These are phyloP conservation scores for Gobio gobio DNA, from an alignment of 2,113 vertebrate genomes.

Conservation along the genomic window DNA sequence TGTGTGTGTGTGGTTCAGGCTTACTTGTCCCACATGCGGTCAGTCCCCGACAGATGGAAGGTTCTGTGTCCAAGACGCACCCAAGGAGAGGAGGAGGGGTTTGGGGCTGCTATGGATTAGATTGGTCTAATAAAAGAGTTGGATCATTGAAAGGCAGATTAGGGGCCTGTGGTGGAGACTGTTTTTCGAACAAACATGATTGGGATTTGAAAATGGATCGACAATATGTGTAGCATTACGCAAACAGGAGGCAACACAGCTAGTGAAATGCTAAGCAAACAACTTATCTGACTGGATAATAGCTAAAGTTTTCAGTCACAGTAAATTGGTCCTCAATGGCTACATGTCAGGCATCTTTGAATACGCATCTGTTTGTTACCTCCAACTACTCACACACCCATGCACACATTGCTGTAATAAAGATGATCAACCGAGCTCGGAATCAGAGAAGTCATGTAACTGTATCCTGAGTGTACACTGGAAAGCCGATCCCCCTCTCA, in stretches of 20 bases:
- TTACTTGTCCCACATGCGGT: constrained; percentile 32
- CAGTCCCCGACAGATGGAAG: constrained; percentile 51
- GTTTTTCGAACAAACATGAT: constrained; percentile 40
- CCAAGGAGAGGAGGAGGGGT: constrained; percentile 54
- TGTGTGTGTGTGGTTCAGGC: constrained; percentile 34
- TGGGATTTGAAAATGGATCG: constrained; percentile 36
- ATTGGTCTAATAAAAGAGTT: constrained; percentile 64
- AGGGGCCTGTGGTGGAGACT: constrained; percentile 22
- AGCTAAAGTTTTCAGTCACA: background rate
- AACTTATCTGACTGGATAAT: constrained; percentile 1
- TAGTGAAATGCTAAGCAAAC: background rate
- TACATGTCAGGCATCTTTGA: constrained; percentile 36
- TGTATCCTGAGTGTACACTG: constrained; percentile 64
- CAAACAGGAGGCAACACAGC: background rate
- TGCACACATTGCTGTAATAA: constrained; percentile 45
- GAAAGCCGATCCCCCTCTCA: constrained; percentile 73
- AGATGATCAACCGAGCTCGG: constrained; percentile 68
- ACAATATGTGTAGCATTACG: constrained; percentile 7
- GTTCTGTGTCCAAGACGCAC: constrained; percentile 54
- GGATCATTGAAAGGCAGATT: constrained; percentile 56
- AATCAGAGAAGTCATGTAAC: constrained; percentile 80
- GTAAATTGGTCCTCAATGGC: background rate
- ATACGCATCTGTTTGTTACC: constrained; percentile 42
- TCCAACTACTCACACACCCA: constrained; percentile 50
- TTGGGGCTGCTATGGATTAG: constrained; percentile 72